Conservation (phyloP, 2,888 invertebrate species). For the Xestia ashworthii region DNA sequence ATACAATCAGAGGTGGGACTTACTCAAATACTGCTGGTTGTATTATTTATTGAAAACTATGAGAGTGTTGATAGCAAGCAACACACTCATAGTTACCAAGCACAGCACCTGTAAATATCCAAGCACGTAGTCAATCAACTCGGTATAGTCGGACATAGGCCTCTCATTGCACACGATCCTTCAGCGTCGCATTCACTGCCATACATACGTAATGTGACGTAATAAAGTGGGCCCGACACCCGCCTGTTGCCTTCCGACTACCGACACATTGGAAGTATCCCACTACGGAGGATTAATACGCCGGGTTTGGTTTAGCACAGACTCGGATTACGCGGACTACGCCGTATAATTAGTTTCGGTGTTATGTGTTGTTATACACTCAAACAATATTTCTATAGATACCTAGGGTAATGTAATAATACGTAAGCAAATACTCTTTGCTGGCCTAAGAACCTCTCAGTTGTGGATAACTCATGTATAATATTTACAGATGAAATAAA, state of each 20-base stretch:
- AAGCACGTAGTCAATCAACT: constrained; percentile 24
- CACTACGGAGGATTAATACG: constrained; percentile 71
- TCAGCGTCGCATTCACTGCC: constrained; percentile 15
- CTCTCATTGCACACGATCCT: constrained; percentile 23
- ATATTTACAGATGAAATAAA: not conserved
- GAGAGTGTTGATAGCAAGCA: not conserved
- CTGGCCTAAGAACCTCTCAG: not conserved
- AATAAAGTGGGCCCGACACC: constrained; percentile 58
- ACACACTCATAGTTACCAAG: not conserved
- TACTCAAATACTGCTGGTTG: not conserved
- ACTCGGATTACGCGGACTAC: constrained; percentile 75
- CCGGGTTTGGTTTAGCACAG: constrained; percentile 70
- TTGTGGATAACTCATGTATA: not conserved
- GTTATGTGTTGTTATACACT: constrained; percentile 67
- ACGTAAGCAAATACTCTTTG: not conserved
- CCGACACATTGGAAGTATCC: constrained; percentile 58
- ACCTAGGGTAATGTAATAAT: not conserved
- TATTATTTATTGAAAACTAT: not conserved
- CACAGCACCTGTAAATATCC: not conserved
- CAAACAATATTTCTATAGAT: constrained; percentile 58
- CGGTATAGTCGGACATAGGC: constrained; percentile 18
- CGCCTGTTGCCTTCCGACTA: constrained; percentile 63
- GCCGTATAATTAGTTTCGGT: constrained; percentile 75
- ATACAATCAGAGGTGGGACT: not conserved
- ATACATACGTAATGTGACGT: constrained; percentile 58